Evolutionary conservation across 2,797 vertebrate species (phyloP), one percentile per base, ranked within the genome.

Genomic region (Protonibea diacanthus): DNA sequence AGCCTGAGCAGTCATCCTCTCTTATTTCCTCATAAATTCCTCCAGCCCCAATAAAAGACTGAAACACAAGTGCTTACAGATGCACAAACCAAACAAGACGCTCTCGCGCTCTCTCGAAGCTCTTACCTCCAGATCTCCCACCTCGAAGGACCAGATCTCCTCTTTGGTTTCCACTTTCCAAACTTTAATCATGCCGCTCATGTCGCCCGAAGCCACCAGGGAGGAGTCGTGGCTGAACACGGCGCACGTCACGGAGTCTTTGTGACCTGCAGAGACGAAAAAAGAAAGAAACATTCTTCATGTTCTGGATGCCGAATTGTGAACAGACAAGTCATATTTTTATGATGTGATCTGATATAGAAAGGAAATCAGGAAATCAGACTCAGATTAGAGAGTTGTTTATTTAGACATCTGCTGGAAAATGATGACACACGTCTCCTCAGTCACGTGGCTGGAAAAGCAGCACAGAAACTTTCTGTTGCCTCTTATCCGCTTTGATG

Each of bases 131-230:
- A 99, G 92, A 88, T 99, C 98, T 48, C 96, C 97, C 53, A 97
- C 97, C 87, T 99, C 98, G 0, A 98, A 99, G 64, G 97, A 97
- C 97, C 98, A 99, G 82, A 98, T 92, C 88, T 99, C 97, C 59
- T 97, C 94, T 84, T 97, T 97, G 58, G 92, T 88, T 63, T 98
- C 97, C 18, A 98, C 95, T 68, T 94, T 97, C 98, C 98, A 99
- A 47, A 97, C 97, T 94, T 98, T 99, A 74, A 99, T 96, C 66
- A 98, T 83, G 17, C 98, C 98, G 18, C 97, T 97, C 98, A 99
- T 99, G 91, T 99, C 98, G 5, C 97, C 98, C 0, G 97, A 95
- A 6, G 96, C 97, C 89, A 99, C 97, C 4, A 99, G 92, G 17
- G 94, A 89, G 0, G 98, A 98, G 92, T 99, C 98, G 0, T 97